Base-by-base conservation (phyloP, 1,140 invertebrate genomes). In the Chionoecetes opilio region DNA sequence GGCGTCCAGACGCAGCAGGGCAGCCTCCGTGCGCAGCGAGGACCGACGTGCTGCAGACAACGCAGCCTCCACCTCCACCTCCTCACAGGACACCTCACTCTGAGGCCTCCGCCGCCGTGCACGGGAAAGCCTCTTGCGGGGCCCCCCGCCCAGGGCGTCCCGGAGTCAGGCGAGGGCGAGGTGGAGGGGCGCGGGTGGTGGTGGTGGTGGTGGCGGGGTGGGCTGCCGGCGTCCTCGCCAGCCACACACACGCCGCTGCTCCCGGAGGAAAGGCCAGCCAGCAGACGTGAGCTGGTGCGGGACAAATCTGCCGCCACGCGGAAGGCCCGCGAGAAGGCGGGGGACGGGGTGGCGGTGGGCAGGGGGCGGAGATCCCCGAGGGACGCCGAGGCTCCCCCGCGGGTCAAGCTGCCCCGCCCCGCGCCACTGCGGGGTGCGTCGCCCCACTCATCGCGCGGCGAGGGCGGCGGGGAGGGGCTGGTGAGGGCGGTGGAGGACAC, bases 221-320 rank as follows among this genome's bases (percentile, higher is more conserved):
- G 93, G 31, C 41, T 91, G 87, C 94, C 87, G 34, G 75, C 90
- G 63, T 95, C 94, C 90, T 91, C 94, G 35, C 46, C 85, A 6
- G 75, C 94, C 75, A 95, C 38, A 75, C 75, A 95, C 21, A 95
- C 94, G 11, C 94, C 94, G 53, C 94, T 95, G 91, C 94, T 95
- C n/a, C 90, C 86, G 11, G 94, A 95, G 32, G 94, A 95, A 32
- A 95, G 82, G 21, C 94, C 94, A 2, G 85, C 89, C 41, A 95
- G 53, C 37, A 92, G 75, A 17, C 86, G 84, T 5, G 94, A 95
- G 38, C 94, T 91, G 37, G 94, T 85, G 63, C 84, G 75, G 29
- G 94, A 95, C 26, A 95, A 35, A 41, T 95, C 89, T 14, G 87
- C 94, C n/a, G 94, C 94, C 84, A 95, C 94, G n/a, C 86, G 94